phyloP scores from a whole-genome alignment of 2,797 vertebrate genomes.

The Lagorchestes hirsutus region DNA sequence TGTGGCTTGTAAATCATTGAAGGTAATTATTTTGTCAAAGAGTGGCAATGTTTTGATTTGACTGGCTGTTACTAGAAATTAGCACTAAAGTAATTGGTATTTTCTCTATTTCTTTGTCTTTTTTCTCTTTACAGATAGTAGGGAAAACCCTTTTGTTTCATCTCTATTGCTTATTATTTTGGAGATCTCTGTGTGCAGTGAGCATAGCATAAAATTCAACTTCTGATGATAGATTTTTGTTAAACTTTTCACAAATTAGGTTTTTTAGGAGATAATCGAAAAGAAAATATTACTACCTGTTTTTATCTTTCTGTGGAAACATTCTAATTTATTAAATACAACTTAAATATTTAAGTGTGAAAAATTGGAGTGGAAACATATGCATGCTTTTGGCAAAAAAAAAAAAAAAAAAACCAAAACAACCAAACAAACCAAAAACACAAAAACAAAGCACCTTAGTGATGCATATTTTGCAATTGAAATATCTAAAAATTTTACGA shows the following conservation, averaged over 20 bases:
- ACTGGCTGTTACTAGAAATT: neutral
- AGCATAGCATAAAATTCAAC: constrained; percentile 23
- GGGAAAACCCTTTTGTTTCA: neutral
- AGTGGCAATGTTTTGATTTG: neutral
- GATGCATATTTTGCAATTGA: constrained; percentile 35
- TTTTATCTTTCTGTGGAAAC: constrained; percentile 58
- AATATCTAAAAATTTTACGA: constrained; percentile 42
- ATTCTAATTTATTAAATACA: constrained; percentile 56
- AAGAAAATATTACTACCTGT: constrained; percentile 37
- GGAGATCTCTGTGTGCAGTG: constrained; percentile 1
- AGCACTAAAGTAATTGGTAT: neutral
- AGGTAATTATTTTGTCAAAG: neutral
- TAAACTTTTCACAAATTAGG: constrained; percentile 50
- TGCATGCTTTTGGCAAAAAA: neutral
- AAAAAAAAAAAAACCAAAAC: neutral
- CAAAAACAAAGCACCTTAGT: constrained; percentile 29
- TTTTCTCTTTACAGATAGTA: neutral
- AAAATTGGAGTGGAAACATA: constrained; percentile 47
- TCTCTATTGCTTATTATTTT: neutral
- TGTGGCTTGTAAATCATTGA: neutral
- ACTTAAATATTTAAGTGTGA: neutral
- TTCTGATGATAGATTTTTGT: constrained; percentile 37
- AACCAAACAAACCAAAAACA: neutral
- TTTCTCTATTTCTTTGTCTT: neutral
- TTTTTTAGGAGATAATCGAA: constrained; percentile 50